phyloP scores from a whole-genome alignment of 2,113 vertebrate genomes.

The Campylorhamphus procurvoides region DNA sequence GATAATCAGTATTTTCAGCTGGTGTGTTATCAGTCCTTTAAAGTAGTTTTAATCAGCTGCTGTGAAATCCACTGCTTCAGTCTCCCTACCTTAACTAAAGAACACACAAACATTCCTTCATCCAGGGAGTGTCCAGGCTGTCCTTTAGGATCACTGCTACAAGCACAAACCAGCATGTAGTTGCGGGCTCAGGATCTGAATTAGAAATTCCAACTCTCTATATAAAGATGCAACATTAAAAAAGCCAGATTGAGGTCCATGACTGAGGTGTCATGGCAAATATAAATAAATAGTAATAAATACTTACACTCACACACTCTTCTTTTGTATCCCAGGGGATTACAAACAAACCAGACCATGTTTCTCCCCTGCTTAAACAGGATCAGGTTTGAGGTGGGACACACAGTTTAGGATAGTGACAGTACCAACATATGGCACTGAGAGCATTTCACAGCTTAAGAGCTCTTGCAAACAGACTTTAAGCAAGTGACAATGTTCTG shows the following conservation, averaged over 20 bases:
- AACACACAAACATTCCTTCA: background rate
- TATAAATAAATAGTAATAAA: conserved; percentile 64
- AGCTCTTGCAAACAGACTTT: background rate
- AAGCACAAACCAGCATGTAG: background rate
- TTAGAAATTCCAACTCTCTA: background rate
- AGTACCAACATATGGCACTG: background rate
- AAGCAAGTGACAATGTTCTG: background rate
- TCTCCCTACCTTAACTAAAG: background rate
- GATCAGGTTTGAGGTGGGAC: background rate
- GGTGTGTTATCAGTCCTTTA: background rate
- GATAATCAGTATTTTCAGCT: background rate
- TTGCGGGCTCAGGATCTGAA: background rate
- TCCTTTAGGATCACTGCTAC: background rate
- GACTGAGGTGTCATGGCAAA: background rate
- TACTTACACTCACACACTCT: conserved; percentile 10
- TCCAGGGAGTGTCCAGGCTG: background rate
- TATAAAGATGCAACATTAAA: background rate
- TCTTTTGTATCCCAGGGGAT: background rate
- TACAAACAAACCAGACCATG: conserved; percentile 12
- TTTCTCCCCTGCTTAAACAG: background rate
- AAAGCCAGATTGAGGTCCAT: background rate
- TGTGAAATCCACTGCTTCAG: background rate
- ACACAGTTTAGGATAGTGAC: background rate
- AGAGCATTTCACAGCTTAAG: conserved; percentile 20
- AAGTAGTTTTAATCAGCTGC: background rate